Base-by-base conservation (phyloP, 2,113 vertebrate species). In the Physeter macrocephalus region DNA sequence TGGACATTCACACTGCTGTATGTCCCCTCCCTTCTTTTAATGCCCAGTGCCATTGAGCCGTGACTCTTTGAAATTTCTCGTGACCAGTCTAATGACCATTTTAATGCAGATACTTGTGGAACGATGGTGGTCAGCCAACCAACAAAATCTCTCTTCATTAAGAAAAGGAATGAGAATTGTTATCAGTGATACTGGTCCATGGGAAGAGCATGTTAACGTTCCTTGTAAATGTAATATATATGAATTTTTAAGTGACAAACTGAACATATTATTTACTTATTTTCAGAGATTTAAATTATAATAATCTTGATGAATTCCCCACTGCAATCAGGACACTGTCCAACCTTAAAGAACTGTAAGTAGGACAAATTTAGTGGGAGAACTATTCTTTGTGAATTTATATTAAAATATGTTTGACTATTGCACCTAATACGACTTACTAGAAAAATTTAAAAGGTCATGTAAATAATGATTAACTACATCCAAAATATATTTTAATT, bases 271-370 rank as follows among this genome's bases (percentile, higher is more conserved):
- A 80, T 97, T 74, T 96, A 23, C 85, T 98, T 81, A 67, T 97
- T 97, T 90, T 97, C 95, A 99, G 99, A 98, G 99, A 99, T 97
- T 98, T 99, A 98, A 99, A 99, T 98, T 99, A 99, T 97, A 99
- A 99, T 98, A 99, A 98, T 98, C 98, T 99, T 96, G 98, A 99
- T 34, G 98, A 99, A 89, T 99, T 99, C 93, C 99, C 99, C 34
- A 96, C 98, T 64, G 99, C 99, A 72, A 98, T 99, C 98, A 99
- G 97, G 95, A 99, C 99, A 7, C 99, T 99, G 81, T 98, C 98
- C 88, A 99, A 99, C 97, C 99, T 99, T 74, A 99, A 99, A 97
- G 99, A 99, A 97, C 98, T 99, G 99, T 99, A 98, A 99, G 99
- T 99, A 95, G 52, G 25, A 91, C 4, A 61, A 41, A 80, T 92